Conservation (phyloP, 2,113 vertebrate species). For the Odontophorus gujanensis region DNA sequence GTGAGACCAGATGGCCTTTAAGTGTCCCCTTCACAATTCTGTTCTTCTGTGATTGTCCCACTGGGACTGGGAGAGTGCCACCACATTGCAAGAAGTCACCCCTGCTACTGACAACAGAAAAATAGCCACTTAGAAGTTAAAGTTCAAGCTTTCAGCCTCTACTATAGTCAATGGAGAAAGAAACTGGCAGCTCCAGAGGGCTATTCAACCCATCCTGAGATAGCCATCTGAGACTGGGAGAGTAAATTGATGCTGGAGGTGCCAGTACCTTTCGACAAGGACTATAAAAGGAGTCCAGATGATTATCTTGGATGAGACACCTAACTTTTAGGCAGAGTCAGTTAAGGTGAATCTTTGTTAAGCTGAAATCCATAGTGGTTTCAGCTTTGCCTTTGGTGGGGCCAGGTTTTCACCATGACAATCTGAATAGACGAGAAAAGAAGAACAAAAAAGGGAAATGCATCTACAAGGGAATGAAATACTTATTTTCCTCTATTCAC, state of each 20-base stretch:
- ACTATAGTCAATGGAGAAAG: background rate
- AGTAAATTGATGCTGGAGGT: constrained; percentile 10
- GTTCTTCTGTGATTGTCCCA: background rate
- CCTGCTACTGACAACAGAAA: background rate
- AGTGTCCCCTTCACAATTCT: no score
- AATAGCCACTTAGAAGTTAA: background rate
- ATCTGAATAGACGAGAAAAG: constrained; percentile 37
- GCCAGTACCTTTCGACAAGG: constrained; percentile 25
- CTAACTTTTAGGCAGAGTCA: constrained; percentile 39
- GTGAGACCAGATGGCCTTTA: no score
- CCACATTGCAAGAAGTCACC: background rate
- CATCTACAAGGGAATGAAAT: constrained; percentile 47
- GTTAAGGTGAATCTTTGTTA: constrained; percentile 34
- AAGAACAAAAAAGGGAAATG: constrained; percentile 36
- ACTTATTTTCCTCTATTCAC: constrained; percentile 48
- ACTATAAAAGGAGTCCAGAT: constrained; percentile 39
- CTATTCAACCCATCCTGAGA: background rate
- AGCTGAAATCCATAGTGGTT: background rate
- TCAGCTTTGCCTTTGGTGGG: background rate
- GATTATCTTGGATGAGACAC: constrained; percentile 21
- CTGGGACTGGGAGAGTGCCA: background rate
- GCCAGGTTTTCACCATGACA: constrained; percentile 11
- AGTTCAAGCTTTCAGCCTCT: background rate
- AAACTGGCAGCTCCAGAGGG: background rate
- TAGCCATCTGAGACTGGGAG: background rate